Conservation (phyloP, 2,888 invertebrate genomes). For the Azorinus chamasolen region DNA sequence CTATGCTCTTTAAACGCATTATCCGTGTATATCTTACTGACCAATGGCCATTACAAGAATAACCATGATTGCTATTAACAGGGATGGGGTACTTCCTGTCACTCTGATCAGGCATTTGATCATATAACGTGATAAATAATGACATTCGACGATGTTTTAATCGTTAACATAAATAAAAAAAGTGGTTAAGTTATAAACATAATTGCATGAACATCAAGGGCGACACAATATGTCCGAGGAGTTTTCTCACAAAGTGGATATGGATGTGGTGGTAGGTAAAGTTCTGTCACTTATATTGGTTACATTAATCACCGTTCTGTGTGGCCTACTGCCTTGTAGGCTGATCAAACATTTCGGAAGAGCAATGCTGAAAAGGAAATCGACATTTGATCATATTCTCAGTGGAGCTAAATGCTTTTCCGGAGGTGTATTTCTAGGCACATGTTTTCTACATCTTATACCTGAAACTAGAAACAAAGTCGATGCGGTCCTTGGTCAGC, state of each 20-base stretch:
- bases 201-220: too few species aligned
- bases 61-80: too few species aligned
- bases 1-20: too few species aligned
- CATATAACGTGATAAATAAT: too few species aligned
- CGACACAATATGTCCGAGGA: conserved; percentile 56
- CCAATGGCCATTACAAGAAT: too few species aligned
- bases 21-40: too few species aligned
- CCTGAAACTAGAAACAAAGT: conserved; percentile 80
- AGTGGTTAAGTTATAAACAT: too few species aligned
- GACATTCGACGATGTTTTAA: too few species aligned
- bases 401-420: conserved; percentile 79
- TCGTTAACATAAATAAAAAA: too few species aligned
- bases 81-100: too few species aligned
- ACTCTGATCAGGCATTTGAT: too few species aligned
- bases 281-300: conserved; percentile 76
- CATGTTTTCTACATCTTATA: conserved; percentile 79
- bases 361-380: conserved; percentile 69
- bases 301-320: conserved; percentile 75
- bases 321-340: conserved; percentile 77
- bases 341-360: conserved; percentile 73
- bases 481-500: conserved; percentile 72
- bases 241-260: conserved; percentile 59
- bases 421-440: conserved; percentile 78
- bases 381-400: conserved; percentile 74
- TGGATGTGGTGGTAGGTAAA: conserved; percentile 82